These are phyloP conservation scores for Spheniscus humboldti DNA, from an alignment of 2,797 vertebrate genomes.

Conservation along the genomic window DNA sequence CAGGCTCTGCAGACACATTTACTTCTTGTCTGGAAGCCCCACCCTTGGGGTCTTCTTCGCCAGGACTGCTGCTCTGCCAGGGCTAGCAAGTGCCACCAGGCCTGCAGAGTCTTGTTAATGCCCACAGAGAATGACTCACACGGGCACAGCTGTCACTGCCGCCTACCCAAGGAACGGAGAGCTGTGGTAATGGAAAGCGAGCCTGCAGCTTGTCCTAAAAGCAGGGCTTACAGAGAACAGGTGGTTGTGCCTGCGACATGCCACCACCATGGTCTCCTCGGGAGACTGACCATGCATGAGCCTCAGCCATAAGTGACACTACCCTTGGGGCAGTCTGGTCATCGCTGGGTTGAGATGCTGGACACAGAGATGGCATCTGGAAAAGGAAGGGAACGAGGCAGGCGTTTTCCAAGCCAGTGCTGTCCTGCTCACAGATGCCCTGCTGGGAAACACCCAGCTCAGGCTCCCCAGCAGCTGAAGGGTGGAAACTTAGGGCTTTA, in stretches of 20 bases:
- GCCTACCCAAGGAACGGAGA: background rate
- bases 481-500: background rate
- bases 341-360: background rate
- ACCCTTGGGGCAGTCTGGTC: background rate
- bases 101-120: background rate
- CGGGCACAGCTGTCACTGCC: background rate
- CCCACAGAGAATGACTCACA: background rate
- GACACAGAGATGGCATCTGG: background rate
- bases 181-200: fast-evolving
- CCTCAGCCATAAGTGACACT: background rate
- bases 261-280: fast-evolving
- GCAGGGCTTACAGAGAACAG: background rate
- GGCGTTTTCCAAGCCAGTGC: background rate
- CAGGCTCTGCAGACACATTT: background rate
- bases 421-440: background rate
- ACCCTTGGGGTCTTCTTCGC: background rate
- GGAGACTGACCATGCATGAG: fast-evolving
- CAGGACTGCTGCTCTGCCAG: background rate
- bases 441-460: background rate
- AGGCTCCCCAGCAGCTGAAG: background rate
- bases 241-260: background rate
- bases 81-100: background rate
- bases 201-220: background rate
- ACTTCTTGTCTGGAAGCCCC: background rate
- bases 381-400: background rate